A percentile compares a stretch with the other conserved stretches of the same genome.
These are phyloP conservation scores for Petrophora chlorosata DNA, from an alignment of 2,888 invertebrate species.

Conservation along the genomic window DNA sequence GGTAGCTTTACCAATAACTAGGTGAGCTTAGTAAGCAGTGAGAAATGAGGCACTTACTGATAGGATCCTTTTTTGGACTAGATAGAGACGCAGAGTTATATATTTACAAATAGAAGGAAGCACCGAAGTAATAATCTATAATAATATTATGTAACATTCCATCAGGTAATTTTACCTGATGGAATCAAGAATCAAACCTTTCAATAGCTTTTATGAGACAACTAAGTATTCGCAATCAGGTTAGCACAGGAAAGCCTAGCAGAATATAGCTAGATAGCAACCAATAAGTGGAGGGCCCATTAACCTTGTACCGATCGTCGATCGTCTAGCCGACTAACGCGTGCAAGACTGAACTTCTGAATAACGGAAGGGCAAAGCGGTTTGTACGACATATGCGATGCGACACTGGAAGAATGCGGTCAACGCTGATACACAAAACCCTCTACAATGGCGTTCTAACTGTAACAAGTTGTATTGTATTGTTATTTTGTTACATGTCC, in stretches of 20 bases:
- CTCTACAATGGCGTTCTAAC: slow-evolving; percentile 42
- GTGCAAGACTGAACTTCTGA: slow-evolving; percentile 42
- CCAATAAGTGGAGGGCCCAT: slow-evolving; percentile 22
- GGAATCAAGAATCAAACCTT: too few species aligned
- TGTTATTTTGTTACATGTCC: slow-evolving; percentile 27
- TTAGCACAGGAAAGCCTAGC: neutral
- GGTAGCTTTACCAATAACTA: too few species aligned
- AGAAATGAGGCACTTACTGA: too few species aligned
- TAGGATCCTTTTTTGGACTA: too few species aligned
- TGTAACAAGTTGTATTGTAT: slow-evolving; percentile 15
- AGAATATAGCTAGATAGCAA: neutral
- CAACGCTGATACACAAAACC: slow-evolving; percentile 46
- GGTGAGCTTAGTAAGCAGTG: too few species aligned
- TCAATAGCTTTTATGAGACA: too few species aligned
- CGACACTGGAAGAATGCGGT: slow-evolving; percentile 55
- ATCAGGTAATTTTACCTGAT: too few species aligned
- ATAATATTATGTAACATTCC: too few species aligned
- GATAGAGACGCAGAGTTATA: too few species aligned
- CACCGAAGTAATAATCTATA: too few species aligned
- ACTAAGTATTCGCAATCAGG: slow-evolving; percentile 27
- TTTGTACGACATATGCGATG: slow-evolving; percentile 40
- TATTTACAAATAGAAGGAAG: too few species aligned
- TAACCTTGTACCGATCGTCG: slow-evolving; percentile 42
- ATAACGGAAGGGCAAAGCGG: slow-evolving; percentile 52
- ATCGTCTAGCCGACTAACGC: slow-evolving; percentile 34